A percentile compares a stretch with the other conserved stretches of the same genome.
Evolutionary conservation across 2,113 vertebrate species (phyloP).

Genomic region (Bucco capensis): DNA sequence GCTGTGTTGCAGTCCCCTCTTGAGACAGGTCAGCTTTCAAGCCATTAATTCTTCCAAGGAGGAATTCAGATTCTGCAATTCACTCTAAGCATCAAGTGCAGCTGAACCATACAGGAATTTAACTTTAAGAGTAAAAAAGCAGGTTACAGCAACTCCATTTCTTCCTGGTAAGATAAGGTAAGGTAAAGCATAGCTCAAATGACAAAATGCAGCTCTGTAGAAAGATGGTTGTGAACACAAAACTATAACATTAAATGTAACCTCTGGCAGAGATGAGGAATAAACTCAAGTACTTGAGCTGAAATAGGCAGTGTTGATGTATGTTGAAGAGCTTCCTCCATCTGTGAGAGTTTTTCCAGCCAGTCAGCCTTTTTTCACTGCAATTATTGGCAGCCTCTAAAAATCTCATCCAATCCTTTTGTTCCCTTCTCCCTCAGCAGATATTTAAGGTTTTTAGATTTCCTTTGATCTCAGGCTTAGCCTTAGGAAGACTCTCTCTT

Average conservation of each 20-base stretch:
- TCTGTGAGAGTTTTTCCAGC: not conserved
- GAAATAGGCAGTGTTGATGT: not conserved
- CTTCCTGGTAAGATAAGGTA: not conserved
- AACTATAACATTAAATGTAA: not conserved
- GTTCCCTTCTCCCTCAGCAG: not conserved
- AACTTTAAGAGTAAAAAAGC: not conserved
- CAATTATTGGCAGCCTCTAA: not conserved
- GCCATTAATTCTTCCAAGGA: not conserved
- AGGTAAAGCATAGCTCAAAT: not conserved
- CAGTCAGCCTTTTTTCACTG: not conserved
- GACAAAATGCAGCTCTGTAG: not conserved
- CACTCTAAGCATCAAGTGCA: not conserved
- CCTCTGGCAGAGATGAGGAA: not conserved
- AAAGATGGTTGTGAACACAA: not conserved
- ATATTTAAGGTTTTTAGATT: not conserved
- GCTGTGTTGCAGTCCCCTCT: not conserved
- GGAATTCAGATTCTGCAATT: not conserved
- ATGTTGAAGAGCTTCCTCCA: not conserved
- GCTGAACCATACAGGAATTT: not conserved
- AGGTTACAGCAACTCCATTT: not conserved
- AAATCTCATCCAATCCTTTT: not conserved
- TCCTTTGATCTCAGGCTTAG: constrained; percentile 30
- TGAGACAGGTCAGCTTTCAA: not conserved
- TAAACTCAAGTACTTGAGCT: not conserved
- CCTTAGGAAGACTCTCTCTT: not conserved